Conservation (phyloP, 2,113 vertebrate genomes). For the Epinephelus moara region DNA sequence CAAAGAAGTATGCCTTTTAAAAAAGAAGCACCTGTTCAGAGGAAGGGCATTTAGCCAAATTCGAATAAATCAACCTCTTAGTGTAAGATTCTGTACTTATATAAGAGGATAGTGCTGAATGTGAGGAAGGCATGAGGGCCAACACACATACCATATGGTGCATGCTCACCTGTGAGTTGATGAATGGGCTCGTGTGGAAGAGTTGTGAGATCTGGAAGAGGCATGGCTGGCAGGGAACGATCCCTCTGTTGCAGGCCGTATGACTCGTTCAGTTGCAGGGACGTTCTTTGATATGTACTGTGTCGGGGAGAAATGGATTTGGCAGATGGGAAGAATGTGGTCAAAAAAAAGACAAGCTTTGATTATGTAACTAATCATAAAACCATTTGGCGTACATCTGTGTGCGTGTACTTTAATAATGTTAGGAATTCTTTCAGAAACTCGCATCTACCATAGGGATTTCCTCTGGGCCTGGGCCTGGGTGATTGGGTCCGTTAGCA, state of each 20-base stretch:
- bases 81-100: not conserved
- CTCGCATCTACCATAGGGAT: slow-evolving; percentile 98
- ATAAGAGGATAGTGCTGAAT: not conserved
- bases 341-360: not conserved
- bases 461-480: slow-evolving; percentile 95
- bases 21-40: slow-evolving; percentile 3
- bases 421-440: slow-evolving; percentile 51
- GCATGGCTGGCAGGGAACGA: slow-evolving; percentile 95
- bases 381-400: slow-evolving; percentile 29
- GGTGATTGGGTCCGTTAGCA: slow-evolving; percentile 96
- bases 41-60: not conserved
- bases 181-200: slow-evolving; percentile 93
- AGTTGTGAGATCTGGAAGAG: slow-evolving; percentile 96
- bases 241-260: slow-evolving; percentile 91
- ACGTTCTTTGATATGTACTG: slow-evolving; percentile 98
- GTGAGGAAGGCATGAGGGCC: not conserved
- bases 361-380: slow-evolving; percentile 21
- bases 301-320: slow-evolving; percentile 51
- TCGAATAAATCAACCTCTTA: not conserved
- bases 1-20: not conserved
- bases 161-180: slow-evolving; percentile 92
- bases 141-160: not conserved
- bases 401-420: not conserved
- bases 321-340: slow-evolving; percentile 33
- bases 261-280: slow-evolving; percentile 93